Percentiles rank a stretch among this genome's conserved stretches.
Conservation (phyloP, 2,888 invertebrate species). For the Selenia dentaria region DNA sequence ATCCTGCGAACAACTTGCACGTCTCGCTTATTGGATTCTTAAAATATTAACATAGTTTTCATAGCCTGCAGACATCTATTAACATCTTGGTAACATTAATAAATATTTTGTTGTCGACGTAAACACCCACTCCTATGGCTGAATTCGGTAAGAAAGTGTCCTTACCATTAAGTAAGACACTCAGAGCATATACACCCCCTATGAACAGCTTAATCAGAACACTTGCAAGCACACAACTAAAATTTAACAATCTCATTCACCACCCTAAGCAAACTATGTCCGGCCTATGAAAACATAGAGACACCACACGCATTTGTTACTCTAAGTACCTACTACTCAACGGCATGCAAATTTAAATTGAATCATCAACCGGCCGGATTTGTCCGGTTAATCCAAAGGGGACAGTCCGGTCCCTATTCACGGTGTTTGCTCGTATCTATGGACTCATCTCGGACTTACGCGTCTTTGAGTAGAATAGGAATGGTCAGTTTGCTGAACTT, state of each 20-base stretch:
- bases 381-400: slow-evolving; percentile 46
- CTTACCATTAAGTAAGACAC: no score
- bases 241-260: slow-evolving; percentile 42
- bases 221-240: background rate
- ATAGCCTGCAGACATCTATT: no score
- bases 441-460: slow-evolving; percentile 44
- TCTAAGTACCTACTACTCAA: slow-evolving; percentile 1
- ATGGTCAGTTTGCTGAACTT: no score
- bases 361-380: slow-evolving; percentile 64
- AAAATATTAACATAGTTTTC: no score
- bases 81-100: no score
- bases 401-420: slow-evolving; percentile 7
- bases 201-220: no score
- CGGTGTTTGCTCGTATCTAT: slow-evolving; percentile 19
- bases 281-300: slow-evolving; percentile 54
- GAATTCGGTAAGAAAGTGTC: no score
- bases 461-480: background rate
- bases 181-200: no score
- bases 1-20: no score
- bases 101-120: no score
- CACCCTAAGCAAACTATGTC: slow-evolving; percentile 58
- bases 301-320: slow-evolving; percentile 31
- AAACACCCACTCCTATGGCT: no score
- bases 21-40: no score
- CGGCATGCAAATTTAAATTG: slow-evolving; percentile 67